Base-by-base conservation (phyloP, 1,140 invertebrate species). In the Battus philenor region DNA sequence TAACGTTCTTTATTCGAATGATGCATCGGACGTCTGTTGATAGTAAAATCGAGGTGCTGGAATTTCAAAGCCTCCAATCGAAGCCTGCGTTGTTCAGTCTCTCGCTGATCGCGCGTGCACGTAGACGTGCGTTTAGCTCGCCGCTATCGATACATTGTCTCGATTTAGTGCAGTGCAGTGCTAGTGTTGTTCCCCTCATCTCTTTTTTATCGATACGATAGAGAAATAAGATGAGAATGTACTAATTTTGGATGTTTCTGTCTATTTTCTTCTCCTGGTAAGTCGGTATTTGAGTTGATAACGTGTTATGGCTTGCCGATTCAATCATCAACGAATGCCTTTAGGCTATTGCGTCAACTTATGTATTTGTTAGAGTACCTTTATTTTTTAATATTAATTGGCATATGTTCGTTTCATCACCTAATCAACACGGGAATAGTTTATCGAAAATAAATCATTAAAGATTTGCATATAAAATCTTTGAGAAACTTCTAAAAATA, bases 31-130 rank as follows among this genome's bases (percentile, higher is more conserved):
- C n/a, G n/a, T n/a, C n/a, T n/a, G n/a, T n/a, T n/a, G n/a, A n/a
- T n/a, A n/a, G n/a, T n/a, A n/a, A n/a, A n/a, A n/a, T n/a, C n/a
- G 11, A 34, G 30, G 11, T 17, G 17, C 17, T 18, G 9, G 17
- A 17, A 34, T 18, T 18, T 17, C 32, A 17, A 34, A 50, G 53
- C 43, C 48, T 53, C 38, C 47, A 43, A 51, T 36, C 36, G 51
- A 68, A 75, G 68, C 67, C 69, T 75, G 47, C 30, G 39, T 43
- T 20, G 6, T 61, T 44, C 72, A 79, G 72, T 79, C 30, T 46
- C 33, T 26, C 58, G 54, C 45, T 45, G 53, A 9, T 43, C 10
- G 69, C 58, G 70, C 77, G 67, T 58, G 16, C 12, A 65, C 68
- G 67, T 66, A 70, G 47, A 44, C 63, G 71, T 59, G 56, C 50